Evolutionary conservation across 2,797 vertebrate species (phyloP), one percentile per base, ranked within the genome.

Genomic region (Adrianichthys oophorus): DNA sequence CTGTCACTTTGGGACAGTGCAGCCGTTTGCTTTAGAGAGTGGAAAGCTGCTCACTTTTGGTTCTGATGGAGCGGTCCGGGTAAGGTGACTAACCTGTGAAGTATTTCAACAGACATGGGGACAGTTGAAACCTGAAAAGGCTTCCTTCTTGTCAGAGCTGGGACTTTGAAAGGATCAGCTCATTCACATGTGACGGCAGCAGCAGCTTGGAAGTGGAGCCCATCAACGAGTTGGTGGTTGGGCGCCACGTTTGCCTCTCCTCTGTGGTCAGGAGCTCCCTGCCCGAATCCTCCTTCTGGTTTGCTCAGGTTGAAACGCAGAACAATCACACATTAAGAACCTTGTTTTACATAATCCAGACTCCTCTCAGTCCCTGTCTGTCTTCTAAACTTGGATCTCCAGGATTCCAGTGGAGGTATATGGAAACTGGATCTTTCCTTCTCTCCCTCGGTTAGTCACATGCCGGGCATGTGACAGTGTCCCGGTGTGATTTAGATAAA

Each of bases 361-460:
- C 17, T 32, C 18, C 21, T 2, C 42, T 52, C 3, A 15, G 42
- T 56, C 45, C 19, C 51, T 8, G 29, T 50, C 24, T 23, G 15
- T 73, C 37, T 50, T 5, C 1, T 26, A n/a, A n/a, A 0, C 23
- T 65, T 80, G 64, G 59, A 47, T 62, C 79, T 70, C 61, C 68
- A 99, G 97, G 97, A 98, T 85, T 87, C 90, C 44, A 93, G 49
- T 23, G 97, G 97, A 78, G 91, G 90, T 72, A 95, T 99, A 68
- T 98, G 96, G 97, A 98, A 95, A 79, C 85, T 99, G 77, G 95
- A 98, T 73, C 92, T 99, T 50, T 95, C 95, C 7, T 98, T 98
- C 84, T 93, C 93, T 67, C 93, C 94, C 83, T 93, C 76, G 14
- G 97, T 95, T 86, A 92, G 91, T 90, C 65, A 58, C n/a, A 19